phyloP scores from a whole-genome alignment of 2,797 vertebrate genomes.

The Mus caroli region DNA sequence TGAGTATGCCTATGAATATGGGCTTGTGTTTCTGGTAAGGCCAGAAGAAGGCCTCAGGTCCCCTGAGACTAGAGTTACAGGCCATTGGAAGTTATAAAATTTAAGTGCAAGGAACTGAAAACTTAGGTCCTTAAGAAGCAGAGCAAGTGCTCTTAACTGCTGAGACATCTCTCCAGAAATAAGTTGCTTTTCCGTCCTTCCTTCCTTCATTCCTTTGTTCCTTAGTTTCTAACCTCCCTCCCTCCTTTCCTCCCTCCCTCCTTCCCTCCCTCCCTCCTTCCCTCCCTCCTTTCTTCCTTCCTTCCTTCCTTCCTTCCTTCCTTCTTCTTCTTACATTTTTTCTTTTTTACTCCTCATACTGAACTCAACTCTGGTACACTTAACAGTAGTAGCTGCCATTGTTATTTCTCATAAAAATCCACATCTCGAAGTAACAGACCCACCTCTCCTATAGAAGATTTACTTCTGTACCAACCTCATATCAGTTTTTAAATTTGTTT shows the following conservation, averaged over 20 bases:
- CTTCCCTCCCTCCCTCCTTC: too few species aligned
- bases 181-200: not conserved
- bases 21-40: not conserved
- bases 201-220: not conserved
- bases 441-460: not conserved
- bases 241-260: too few species aligned
- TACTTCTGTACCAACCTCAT: not conserved
- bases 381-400: not conserved
- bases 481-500: slow-evolving; percentile 46
- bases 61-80: not conserved
- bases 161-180: not conserved
- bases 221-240: not conserved
- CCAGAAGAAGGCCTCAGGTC: not conserved
- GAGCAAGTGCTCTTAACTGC: not conserved
- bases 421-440: not conserved
- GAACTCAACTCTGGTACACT: not conserved
- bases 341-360: not conserved
- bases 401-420: not conserved
- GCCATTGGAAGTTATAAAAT: too few species aligned
- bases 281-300: not conserved
- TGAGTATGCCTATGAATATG: not conserved
- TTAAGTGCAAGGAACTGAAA: too few species aligned
- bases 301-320: not conserved
- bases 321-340: not conserved
- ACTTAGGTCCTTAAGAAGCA: not conserved